These are phyloP conservation scores for Parnassius glacialis DNA, from an alignment of 2,888 invertebrate genomes.

Conservation along the genomic window DNA sequence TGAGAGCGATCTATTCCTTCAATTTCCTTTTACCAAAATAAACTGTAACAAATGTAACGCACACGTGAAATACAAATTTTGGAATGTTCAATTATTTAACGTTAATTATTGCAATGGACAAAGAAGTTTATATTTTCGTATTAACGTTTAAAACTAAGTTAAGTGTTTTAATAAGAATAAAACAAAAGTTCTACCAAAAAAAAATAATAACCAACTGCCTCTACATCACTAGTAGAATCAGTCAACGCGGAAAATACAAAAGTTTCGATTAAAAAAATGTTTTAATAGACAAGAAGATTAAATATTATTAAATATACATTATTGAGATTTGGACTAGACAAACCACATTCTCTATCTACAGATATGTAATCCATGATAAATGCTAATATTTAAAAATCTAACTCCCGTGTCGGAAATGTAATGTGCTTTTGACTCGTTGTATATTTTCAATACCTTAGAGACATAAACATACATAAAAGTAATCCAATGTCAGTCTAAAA, in stretches of 20 bases:
- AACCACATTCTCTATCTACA: constrained; percentile 80
- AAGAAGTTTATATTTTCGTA: constrained; percentile 39
- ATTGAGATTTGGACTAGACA: constrained; percentile 80
- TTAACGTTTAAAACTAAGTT: constrained; percentile 29
- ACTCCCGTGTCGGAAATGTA: constrained; percentile 64
- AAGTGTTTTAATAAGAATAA: constrained; percentile 31
- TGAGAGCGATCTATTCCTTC: constrained; percentile 41
- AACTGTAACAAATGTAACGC: constrained; percentile 54
- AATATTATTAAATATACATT: constrained; percentile 69
- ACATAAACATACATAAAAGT: constrained; percentile 15
- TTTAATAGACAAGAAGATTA: constrained; percentile 61
- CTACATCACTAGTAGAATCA: constrained; percentile 67
- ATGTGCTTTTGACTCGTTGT: constrained; percentile 56
- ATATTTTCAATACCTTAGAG: constrained; percentile 54
- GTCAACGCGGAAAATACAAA: constrained; percentile 68
- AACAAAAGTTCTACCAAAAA: constrained; percentile 29
- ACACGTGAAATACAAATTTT: constrained; percentile 37
- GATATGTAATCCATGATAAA: constrained; percentile 81
- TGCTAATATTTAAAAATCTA: constrained; percentile 77
- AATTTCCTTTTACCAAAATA: constrained; percentile 30
- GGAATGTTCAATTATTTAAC: constrained; percentile 30
- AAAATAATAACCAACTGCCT: constrained; percentile 36
- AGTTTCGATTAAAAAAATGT: constrained; percentile 47
- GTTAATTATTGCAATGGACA: constrained; percentile 48
- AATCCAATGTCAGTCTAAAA: too few relatives aligned